Evolutionary conservation across 2,113 vertebrate genomes (phyloP).

Genomic region (Poeciliopsis occidentalis): DNA sequence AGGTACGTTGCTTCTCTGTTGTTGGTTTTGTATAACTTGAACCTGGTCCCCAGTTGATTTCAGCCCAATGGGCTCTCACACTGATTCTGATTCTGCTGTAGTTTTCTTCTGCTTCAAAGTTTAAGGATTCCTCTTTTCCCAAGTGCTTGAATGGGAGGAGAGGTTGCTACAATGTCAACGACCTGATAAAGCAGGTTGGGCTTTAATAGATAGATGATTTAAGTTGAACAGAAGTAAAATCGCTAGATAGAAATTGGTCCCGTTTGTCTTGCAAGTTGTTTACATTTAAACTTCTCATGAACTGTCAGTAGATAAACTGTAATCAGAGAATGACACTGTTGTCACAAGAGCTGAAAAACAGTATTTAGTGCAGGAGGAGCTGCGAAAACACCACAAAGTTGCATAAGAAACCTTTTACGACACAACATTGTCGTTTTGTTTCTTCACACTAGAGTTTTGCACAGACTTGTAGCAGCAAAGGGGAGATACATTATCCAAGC

Average conservation of each 20-base stretch:
- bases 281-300: background rate
- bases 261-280: background rate
- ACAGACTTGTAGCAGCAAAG: background rate
- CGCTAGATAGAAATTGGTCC: too few relatives aligned
- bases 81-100: too few relatives aligned
- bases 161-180: background rate
- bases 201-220: background rate
- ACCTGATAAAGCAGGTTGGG: background rate
- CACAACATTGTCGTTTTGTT: background rate
- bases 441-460: constrained; percentile 16
- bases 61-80: too few relatives aligned
- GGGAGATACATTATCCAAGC: constrained; percentile 23
- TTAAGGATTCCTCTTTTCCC: too few relatives aligned
- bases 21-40: too few relatives aligned
- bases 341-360: background rate
- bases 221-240: background rate
- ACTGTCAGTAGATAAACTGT: background rate
- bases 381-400: too few relatives aligned
- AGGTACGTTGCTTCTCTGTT: too few relatives aligned
- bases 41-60: too few relatives aligned
- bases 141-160: too few relatives aligned
- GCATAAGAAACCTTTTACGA: constrained; percentile 12
- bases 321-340: background rate
- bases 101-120: too few relatives aligned
- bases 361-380: background rate